Evolutionary conservation across 1,140 invertebrate species (phyloP).

Genomic region (Pectinophora gossypiella): DNA sequence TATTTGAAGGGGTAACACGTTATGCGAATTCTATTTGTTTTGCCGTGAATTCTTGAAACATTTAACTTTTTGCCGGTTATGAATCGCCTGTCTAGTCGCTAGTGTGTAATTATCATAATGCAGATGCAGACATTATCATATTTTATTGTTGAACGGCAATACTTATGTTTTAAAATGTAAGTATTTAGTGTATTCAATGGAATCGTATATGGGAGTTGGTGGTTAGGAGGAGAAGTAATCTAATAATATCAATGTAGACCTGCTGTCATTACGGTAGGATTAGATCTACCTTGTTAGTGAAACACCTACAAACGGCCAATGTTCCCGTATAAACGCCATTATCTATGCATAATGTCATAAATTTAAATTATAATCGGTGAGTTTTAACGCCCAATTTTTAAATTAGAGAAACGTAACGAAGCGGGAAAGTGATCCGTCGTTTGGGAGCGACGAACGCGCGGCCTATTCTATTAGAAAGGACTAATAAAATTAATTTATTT

Average conservation of each 20-base stretch:
- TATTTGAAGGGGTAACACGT: constrained; percentile 58
- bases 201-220: no score
- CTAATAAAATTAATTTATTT: constrained; percentile 74
- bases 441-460: constrained; percentile 38
- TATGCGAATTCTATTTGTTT: constrained; percentile 68
- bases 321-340: constrained; percentile 48
- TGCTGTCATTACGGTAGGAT: no score
- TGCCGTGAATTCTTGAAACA: constrained; percentile 42
- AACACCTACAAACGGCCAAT: constrained; percentile 38
- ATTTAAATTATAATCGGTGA: constrained; percentile 67
- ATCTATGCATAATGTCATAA: constrained; percentile 55
- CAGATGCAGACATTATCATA: no score
- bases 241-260: no score
- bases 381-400: constrained; percentile 67
- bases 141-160: no score
- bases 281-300: constrained; percentile 47
- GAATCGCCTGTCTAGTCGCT: no score
- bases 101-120: no score
- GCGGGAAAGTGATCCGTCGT: constrained; percentile 32
- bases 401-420: constrained; percentile 59
- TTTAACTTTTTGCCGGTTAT: no score
- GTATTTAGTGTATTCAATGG: no score
- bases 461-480: constrained; percentile 69
- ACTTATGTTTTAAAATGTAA: no score
- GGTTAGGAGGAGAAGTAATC: no score